Evolutionary conservation across 2,888 invertebrate genomes (phyloP).

Genomic region (Agriotes lineatus): DNA sequence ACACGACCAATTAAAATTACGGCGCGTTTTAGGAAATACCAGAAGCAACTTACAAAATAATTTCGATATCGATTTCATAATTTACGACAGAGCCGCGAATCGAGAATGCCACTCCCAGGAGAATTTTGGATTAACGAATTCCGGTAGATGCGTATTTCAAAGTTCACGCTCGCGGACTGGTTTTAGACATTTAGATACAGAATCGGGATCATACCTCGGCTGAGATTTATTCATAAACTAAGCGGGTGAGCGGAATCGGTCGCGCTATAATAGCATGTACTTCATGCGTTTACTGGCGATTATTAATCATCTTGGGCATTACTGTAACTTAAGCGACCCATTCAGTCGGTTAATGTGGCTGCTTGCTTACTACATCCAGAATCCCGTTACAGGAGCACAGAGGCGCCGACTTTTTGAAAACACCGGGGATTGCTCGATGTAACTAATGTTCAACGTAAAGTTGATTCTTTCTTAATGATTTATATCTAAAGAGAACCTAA

Average conservation of each 20-base stretch:
- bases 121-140: conserved; percentile 4
- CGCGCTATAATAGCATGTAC: conserved; percentile 14
- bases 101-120: background rate
- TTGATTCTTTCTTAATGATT: too few relatives aligned
- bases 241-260: conserved; percentile 15
- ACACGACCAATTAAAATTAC: too few relatives aligned
- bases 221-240: conserved; percentile 10
- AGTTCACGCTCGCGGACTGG: background rate
- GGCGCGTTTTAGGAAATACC: too few relatives aligned
- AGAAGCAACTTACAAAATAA: too few relatives aligned
- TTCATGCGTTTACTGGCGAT: conserved; percentile 18
- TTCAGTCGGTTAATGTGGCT: conserved; percentile 16
- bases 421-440: too few relatives aligned
- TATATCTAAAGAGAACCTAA: too few relatives aligned
- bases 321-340: conserved; percentile 15
- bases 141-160: conserved; percentile 5
- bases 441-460: too few relatives aligned
- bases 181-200: conserved; percentile 10
- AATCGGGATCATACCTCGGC: background rate
- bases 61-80: too few relatives aligned
- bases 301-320: conserved; percentile 21
- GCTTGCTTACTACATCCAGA: conserved; percentile 1
- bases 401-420: too few relatives aligned
- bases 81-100: background rate
- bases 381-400: background rate